A percentile compares a stretch with the other conserved stretches of the same genome.
Evolutionary conservation across 2,888 invertebrate genomes (phyloP).

Genomic region (Papilio elwesi): DNA sequence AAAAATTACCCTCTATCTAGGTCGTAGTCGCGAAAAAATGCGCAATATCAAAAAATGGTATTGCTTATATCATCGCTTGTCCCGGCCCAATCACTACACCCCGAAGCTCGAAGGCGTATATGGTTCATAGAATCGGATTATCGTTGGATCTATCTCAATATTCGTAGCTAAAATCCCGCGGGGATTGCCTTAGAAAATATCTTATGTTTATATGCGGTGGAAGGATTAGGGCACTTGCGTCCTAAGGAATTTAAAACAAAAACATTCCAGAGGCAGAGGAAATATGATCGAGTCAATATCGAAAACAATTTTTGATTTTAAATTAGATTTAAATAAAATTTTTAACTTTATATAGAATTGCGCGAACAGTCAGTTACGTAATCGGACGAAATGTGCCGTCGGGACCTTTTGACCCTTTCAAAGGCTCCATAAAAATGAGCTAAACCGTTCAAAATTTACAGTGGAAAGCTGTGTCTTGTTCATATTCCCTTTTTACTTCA

Average conservation of each 20-base stretch:
- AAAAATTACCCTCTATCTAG: too few relatives aligned
- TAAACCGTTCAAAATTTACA: conserved; percentile 24
- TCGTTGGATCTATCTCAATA: conserved; percentile 14
- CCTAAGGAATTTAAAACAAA: too few relatives aligned
- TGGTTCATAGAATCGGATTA: conserved; percentile 18
- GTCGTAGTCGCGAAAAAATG: background rate
- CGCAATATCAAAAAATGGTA: conserved; percentile 8
- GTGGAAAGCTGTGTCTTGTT: conserved; percentile 7
- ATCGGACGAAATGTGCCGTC: background rate
- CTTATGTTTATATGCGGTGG: conserved; percentile 6
- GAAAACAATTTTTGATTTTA: too few relatives aligned
- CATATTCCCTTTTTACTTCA: background rate
- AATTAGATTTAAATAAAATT: too few relatives aligned
- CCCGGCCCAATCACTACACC: background rate
- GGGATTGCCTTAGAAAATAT: conserved; percentile 27
- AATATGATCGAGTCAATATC: too few relatives aligned
- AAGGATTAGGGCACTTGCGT: too few relatives aligned
- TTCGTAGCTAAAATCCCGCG: conserved; percentile 12
- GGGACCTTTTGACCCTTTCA: conserved; percentile 2
- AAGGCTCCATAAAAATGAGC: conserved; percentile 5
- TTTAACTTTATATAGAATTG: background rate
- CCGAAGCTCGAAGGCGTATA: background rate
- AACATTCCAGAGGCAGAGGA: too few relatives aligned
- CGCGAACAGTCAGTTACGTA: background rate
- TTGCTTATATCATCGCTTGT: conserved; percentile 5